Evolutionary conservation across 2,888 invertebrate species (phyloP), one percentile per base, ranked within the genome.

Genomic region (Torymus aiolomorphi): DNA sequence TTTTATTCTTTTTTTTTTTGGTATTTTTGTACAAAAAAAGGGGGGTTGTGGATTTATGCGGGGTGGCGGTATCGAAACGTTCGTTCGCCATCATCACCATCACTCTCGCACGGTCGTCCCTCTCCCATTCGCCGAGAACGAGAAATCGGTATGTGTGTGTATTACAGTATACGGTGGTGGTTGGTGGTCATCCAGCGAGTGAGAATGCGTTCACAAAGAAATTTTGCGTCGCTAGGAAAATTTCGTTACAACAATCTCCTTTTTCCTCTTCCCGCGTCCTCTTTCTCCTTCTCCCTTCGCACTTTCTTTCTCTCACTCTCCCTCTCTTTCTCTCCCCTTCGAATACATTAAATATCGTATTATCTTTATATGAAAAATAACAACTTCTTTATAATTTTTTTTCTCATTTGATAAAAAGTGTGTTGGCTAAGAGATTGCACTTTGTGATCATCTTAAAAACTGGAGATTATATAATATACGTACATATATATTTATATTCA

Each of bases 361-460:
- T 84, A 88, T 88, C 86, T 81, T 89, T 90, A 89, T 31, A 31
- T 89, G 89, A 89, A 89, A 90, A 90, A 89, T 90, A 90, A 90
- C 89, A 89, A 90, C 88, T 89, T 88, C 88, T 89, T 88, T 88
- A 87, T 88, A 88, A 83, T 86, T 86, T 86, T 83, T 71, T 20
- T 75, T 85, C 86, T 86, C 85, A 84, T 86, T 87, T 86, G 84
- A 88, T 89, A 89, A 89, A 90, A 89, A 89, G 86, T 88, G 87
- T 86, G 86, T 87, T 88, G 88, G 87, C 88, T 89, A 89, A 88
- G 88, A 89, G 90, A 90, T 90, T 90, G 90, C 90, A 90, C 90
- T 90, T 90, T 88, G 90, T 90, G 90, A 89, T 89, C 87, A 88
- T 89, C 85, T 87, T 88, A 89, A 87, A 88, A 88, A 88, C 87